A percentile compares a stretch with the other conserved stretches of the same genome.
Evolutionary conservation across 2,797 vertebrate genomes (phyloP).

Genomic region (Dendrocincla tyrannina): DNA sequence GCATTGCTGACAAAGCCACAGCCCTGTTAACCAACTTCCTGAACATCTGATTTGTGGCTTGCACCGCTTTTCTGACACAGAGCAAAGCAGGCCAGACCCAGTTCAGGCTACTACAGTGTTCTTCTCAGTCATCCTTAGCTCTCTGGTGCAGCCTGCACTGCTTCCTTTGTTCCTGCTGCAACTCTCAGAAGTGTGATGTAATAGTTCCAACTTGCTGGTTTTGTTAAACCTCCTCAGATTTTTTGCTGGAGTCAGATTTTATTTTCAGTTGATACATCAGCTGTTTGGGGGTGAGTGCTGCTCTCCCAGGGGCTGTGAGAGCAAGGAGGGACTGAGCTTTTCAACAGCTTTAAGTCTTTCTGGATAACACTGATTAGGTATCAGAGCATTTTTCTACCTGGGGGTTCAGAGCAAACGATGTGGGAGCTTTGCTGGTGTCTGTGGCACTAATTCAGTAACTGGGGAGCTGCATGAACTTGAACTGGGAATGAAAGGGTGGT

Average conservation of each 20-base stretch:
- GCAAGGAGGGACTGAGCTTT: neutral
- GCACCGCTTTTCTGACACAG: fast-evolving
- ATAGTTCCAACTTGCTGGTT: neutral
- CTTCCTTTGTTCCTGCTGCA: conserved; percentile 4
- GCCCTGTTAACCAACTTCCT: conserved; percentile 22
- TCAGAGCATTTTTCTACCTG: neutral
- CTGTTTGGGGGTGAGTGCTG: neutral
- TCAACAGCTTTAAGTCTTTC: neutral
- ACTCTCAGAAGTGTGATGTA: neutral
- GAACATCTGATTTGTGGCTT: conserved; percentile 43
- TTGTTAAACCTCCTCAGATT: neutral
- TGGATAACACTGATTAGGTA: neutral
- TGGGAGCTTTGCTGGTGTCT: neutral
- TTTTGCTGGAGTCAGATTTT: neutral
- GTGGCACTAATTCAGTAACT: neutral
- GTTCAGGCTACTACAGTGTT: neutral
- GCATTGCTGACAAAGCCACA: neutral
- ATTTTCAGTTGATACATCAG: neutral
- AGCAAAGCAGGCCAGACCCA: neutral
- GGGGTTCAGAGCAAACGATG: neutral
- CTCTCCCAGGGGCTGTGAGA: neutral
- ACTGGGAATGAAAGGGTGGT: neutral
- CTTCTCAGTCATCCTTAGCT: neutral
- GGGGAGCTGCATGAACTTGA: neutral
- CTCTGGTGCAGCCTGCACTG: neutral